Evolutionary conservation across 2,888 invertebrate genomes (phyloP), one percentile per base, ranked within the genome.

Genomic region (Chironomus tentans): DNA sequence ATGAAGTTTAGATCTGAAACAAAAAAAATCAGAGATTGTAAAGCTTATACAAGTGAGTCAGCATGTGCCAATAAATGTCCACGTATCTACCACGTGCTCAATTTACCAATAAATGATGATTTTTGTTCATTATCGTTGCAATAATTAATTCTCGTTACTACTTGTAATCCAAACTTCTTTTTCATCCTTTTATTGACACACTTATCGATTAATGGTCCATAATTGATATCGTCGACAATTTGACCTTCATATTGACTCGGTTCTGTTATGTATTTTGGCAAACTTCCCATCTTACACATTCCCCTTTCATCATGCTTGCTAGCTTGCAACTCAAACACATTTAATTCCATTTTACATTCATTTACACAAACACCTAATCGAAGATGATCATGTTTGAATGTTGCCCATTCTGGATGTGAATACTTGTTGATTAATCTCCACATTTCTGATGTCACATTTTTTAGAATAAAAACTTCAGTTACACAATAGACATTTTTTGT

Each of bases 351-450:
- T 38, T 62, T 74, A 61, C 78, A 78, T 56, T 68, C 47, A 73
- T 77, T 76, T n/a, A 78, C 18, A 22, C 78, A 78, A 48, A 78
- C 61, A 3, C 78, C 78, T 48, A 76, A 47, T 2, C 22, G 24
- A 6, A 78, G 47, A 15, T 71, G 74, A 76, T 77, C 76, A 72
- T 78, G 78, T 2, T 76, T 73, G 50, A 68, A 78, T 6, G 68
- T 28, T 22, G 68, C 71, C 22, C 76, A 77, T 47, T 24, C 13
- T 75, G 77, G 68, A 7, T 47, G 46, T n/a, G 78, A 77, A 24
- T 74, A 76, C 69, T 76, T 48, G 76, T 72, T 13, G 12, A 77
- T 62, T 24, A 28, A 10, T 22, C 65, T 18, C 72, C 72, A 77
- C 7, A 72, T 22, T 5, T 24, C 72, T 73, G 56, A 70, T 76